Evolutionary conservation across 2,113 vertebrate species (phyloP).

Genomic region (Cercocebus atys): DNA sequence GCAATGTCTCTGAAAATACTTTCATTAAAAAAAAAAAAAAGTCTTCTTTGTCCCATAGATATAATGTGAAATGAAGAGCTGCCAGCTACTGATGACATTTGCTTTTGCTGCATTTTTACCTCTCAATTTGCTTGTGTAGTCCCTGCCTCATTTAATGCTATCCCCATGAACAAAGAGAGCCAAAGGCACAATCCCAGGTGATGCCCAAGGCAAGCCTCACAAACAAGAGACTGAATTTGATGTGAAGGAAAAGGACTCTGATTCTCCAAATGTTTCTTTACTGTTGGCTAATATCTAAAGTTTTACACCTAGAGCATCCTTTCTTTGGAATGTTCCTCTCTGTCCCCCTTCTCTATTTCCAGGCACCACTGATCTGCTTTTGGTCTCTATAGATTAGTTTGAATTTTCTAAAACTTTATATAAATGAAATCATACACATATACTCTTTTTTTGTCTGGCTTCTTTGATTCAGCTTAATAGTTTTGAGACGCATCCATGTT

Average conservation of each 20-base stretch:
- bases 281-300: background rate
- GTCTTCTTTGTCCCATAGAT: background rate
- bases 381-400: background rate
- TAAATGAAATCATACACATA: too few relatives aligned
- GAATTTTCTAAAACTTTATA: background rate
- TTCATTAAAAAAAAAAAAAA: background rate
- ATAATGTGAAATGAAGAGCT: background rate
- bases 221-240: background rate
- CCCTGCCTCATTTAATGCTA: background rate
- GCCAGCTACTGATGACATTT: background rate
- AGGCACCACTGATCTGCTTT: background rate
- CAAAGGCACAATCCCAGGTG: background rate
- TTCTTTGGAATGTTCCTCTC: background rate
- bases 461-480: slow-evolving; percentile 6
- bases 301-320: background rate
- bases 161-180: background rate
- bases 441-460: background rate
- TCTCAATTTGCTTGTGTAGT: background rate
- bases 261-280: background rate
- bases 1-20: background rate
- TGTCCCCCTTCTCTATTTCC: background rate
- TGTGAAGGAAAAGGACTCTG: background rate
- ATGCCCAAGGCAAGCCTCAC: background rate
- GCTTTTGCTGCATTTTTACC: background rate
- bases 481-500: background rate